A percentile compares a stretch with the other conserved stretches of the same genome.
Evolutionary conservation across 1,140 invertebrate species (phyloP).

Genomic region (Acromyrmex echinatior): DNA sequence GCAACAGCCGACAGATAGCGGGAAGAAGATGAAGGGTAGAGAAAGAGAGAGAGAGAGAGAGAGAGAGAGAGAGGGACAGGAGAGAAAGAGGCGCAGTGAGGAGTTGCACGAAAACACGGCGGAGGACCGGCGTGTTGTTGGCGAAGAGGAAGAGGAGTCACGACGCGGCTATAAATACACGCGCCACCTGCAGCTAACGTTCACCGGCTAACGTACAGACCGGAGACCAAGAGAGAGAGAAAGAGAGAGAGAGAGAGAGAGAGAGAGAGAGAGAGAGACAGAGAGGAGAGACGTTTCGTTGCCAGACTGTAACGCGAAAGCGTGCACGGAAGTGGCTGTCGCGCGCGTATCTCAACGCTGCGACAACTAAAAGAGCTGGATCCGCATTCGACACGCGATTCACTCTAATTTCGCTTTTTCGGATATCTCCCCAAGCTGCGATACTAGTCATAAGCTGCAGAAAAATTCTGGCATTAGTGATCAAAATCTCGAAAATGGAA

Average conservation of each 20-base stretch:
- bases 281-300: constrained; percentile 55
- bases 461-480: background rate
- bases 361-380: background rate
- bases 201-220: constrained; percentile 74
- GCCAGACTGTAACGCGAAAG: constrained; percentile 53
- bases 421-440: background rate
- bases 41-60: too few species aligned
- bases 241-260: constrained; percentile 46
- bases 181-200: constrained; percentile 86
- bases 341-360: constrained; percentile 40
- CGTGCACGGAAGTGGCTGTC: constrained; percentile 28
- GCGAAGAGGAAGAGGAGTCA: constrained; percentile 85
- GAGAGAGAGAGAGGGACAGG: background rate
- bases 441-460: background rate
- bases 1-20: constrained; percentile 36
- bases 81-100: constrained; percentile 46
- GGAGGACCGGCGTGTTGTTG: constrained; percentile 74
- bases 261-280: constrained; percentile 35
- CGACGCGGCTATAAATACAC: constrained; percentile 86
- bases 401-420: background rate
- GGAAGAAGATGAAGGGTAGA: background rate
- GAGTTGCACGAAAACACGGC: constrained; percentile 58
- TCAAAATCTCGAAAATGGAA: background rate
- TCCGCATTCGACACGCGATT: constrained; percentile 34
- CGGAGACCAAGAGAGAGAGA: constrained; percentile 71